Evolutionary conservation across 2,797 vertebrate species (phyloP), one percentile per base, ranked within the genome.

Genomic region (Mormyrops boulengeri): DNA sequence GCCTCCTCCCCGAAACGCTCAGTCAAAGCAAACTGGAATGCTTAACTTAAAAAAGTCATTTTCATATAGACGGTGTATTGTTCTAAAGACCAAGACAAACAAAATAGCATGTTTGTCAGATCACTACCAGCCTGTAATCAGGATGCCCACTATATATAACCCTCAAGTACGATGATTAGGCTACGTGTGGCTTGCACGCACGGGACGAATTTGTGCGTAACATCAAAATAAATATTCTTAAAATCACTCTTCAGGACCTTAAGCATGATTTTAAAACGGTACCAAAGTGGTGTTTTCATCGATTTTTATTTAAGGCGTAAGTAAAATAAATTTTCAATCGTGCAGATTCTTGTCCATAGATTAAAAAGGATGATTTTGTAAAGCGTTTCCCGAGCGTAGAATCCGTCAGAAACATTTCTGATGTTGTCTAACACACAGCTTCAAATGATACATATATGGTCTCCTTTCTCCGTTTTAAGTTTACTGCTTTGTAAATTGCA

Each of bases 111-210:
- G 90, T 85, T 91, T 66, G 89, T 89, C 91, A 89, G 92, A 91
- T 57, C 53, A n/a, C 88, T 91, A 91, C 92, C 92, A 91, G 88
- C 93, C 92, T 90, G 90, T 92, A 93, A 91, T 89, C 91, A 93
- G 90, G 91, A 91, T 88, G 85, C 12, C 34, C 17, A 57, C 47
- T 62, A 66, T 22, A 22, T 62, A 88, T 62, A 89, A 53, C 44
- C 85, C 26, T 44, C n/a, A 85, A 50, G 80, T 50, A 30, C 38
- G 7, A 7, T 80, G 88, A 57, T 77, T 88, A 52, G 22, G 19
- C 17, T 53, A 19, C 22, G 49, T 47, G 47, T 85, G 53, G 55
- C 41, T 62, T 53, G 80, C 60, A 34, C 55, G 44, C 88, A 89
- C 38, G 8, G 30, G 55, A 8, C 8, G 4, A 62, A 38, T 85